Conservation (phyloP, 1,140 invertebrate genomes). For the Zaprionus davidi region DNA sequence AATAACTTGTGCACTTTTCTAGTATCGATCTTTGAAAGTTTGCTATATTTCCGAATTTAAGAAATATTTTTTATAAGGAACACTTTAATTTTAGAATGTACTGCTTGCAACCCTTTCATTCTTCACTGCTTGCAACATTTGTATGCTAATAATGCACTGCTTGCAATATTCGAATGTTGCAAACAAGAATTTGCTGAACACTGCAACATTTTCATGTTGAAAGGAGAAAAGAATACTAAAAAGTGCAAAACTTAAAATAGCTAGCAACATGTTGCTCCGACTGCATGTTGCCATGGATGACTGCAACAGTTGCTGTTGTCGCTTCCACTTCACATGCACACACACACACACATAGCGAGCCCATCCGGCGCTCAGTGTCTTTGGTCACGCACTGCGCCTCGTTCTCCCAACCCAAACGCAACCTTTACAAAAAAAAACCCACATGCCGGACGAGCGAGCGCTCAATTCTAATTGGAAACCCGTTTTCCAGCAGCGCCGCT, state of each 20-base stretch:
- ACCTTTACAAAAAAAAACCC: slow-evolving; percentile 55
- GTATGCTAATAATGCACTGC: background rate
- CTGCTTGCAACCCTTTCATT: too few relatives aligned
- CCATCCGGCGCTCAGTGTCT: slow-evolving; percentile 64
- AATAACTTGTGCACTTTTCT: too few relatives aligned
- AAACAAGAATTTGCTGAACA: background rate
- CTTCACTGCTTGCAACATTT: background rate
- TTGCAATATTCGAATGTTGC: background rate
- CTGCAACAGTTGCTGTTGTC: slow-evolving; percentile 14
- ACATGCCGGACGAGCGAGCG: slow-evolving; percentile 57
- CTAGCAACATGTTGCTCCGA: background rate
- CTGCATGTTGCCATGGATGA: slow-evolving; percentile 22
- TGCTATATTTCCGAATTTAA: too few relatives aligned
- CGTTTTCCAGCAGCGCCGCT: slow-evolving; percentile 46
- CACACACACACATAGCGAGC: slow-evolving; percentile 43
- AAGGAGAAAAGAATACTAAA: background rate
- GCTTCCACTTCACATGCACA: slow-evolving; percentile 14
- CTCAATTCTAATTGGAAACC: slow-evolving; percentile 71
- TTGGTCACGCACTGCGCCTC: slow-evolving; percentile 36
- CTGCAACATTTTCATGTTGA: too few relatives aligned
- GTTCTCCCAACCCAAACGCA: slow-evolving; percentile 43
- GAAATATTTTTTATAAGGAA: too few relatives aligned
- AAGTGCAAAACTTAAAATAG: background rate
- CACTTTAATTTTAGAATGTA: too few relatives aligned
- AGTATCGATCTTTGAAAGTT: too few relatives aligned